Percentiles rank a stretch among this genome's conserved stretches.
phyloP scores from a whole-genome alignment of 2,888 invertebrate genomes.

The Notodonta dromedarius region DNA sequence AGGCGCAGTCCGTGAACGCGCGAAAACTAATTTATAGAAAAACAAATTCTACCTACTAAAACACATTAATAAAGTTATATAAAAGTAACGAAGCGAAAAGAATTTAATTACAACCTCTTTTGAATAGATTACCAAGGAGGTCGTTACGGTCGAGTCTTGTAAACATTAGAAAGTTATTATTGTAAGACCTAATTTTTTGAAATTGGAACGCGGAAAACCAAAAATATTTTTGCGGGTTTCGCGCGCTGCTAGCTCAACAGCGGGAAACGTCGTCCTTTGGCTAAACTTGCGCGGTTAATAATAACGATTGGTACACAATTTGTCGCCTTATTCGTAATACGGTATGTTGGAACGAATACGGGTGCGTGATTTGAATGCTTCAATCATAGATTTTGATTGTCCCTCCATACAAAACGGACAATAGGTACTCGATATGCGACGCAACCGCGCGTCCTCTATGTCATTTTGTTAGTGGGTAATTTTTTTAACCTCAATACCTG shows the following conservation, averaged over 20 bases:
- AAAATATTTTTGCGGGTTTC: conserved; percentile 36
- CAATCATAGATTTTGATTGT: conserved; percentile 64
- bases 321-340: conserved; percentile 78
- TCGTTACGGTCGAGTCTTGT: conserved; percentile 44
- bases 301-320: conserved; percentile 58
- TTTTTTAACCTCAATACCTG: conserved; percentile 75
- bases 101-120: conserved; percentile 63
- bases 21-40: conserved; percentile 67
- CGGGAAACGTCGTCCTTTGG: conserved; percentile 66
- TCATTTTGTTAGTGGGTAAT: conserved; percentile 65
- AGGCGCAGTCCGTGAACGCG: conserved; percentile 53
- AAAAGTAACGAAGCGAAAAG: conserved; percentile 67
- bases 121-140: conserved; percentile 50
- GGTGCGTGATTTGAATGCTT: conserved; percentile 72
- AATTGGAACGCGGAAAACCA: conserved; percentile 42
- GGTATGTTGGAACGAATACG: conserved; percentile 82
- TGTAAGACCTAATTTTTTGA: conserved; percentile 33
- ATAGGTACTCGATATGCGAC: conserved; percentile 71
- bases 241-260: conserved; percentile 10
- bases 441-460: conserved; percentile 56
- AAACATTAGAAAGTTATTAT: conserved; percentile 61
- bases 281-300: conserved; percentile 65
- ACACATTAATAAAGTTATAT: conserved; percentile 65
- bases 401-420: conserved; percentile 68
- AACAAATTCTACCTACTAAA: conserved; percentile 54